Evolutionary conservation across 2,888 invertebrate species (phyloP).

Genomic region (Mesorhabditis sp.): DNA sequence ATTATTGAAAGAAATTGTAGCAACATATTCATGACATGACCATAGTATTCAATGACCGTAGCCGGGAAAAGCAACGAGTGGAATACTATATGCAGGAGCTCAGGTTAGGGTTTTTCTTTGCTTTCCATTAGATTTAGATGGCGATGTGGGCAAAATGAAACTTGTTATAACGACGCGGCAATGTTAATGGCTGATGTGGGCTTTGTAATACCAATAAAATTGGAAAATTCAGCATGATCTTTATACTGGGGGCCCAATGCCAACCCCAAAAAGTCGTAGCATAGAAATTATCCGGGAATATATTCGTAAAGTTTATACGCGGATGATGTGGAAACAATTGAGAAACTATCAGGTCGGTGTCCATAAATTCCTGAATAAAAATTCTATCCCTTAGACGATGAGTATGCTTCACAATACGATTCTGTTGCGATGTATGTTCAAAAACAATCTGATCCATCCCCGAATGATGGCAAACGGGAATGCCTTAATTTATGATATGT

Average conservation of each 20-base stretch:
- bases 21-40: neutral
- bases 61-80: conserved; percentile 1
- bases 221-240: neutral
- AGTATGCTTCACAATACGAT: neutral
- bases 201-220: neutral
- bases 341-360: neutral
- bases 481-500: neutral
- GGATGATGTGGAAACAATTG: conserved; percentile 4
- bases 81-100: neutral
- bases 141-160: conserved; percentile 1
- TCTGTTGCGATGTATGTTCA: neutral
- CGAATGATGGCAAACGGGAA: neutral
- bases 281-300: neutral
- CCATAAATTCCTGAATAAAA: too few species aligned
- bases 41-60: neutral
- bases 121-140: neutral
- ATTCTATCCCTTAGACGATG: neutral
- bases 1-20: neutral
- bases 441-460: neutral
- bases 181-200: neutral
- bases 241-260: neutral
- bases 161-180: neutral
- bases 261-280: neutral
- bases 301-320: neutral
- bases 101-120: neutral